A percentile compares a stretch with the other conserved stretches of the same genome.
These are phyloP conservation scores for Solenopsis fugax DNA, from an alignment of 1,140 invertebrate genomes.

Conservation along the genomic window DNA sequence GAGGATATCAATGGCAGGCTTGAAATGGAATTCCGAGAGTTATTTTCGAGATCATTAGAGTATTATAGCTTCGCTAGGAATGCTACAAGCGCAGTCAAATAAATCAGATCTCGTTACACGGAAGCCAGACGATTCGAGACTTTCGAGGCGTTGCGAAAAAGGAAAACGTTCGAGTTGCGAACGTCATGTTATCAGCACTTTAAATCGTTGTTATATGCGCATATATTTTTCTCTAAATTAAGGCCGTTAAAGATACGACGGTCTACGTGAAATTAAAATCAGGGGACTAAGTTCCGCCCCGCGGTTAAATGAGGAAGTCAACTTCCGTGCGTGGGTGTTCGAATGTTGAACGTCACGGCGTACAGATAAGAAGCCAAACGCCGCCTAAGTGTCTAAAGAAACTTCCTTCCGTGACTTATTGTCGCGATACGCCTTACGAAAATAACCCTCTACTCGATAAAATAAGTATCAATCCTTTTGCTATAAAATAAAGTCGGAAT, in stretches of 20 bases:
- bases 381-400: constrained; percentile 64
- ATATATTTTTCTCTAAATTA: constrained; percentile 42
- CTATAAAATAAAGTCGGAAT: constrained; percentile 3
- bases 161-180: background rate
- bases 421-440: constrained; percentile 25
- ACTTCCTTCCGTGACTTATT: constrained; percentile 53
- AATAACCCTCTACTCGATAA: constrained; percentile 15
- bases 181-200: background rate
- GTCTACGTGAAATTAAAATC: constrained; percentile 72
- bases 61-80: background rate
- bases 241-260: constrained; percentile 64
- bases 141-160: constrained; percentile 14
- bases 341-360: constrained; percentile 80
- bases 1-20: background rate
- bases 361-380: constrained; percentile 76
- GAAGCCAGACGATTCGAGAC: background rate
- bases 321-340: constrained; percentile 83
- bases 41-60: background rate
- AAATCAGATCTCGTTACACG: constrained; percentile 15
- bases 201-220: constrained; percentile 43
- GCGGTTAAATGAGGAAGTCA: constrained; percentile 82
- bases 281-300: constrained; percentile 72
- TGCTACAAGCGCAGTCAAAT: background rate
- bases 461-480: background rate
- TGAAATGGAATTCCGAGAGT: background rate